Evolutionary conservation across 1,140 invertebrate species (phyloP).

Genomic region (Euschistus heros): DNA sequence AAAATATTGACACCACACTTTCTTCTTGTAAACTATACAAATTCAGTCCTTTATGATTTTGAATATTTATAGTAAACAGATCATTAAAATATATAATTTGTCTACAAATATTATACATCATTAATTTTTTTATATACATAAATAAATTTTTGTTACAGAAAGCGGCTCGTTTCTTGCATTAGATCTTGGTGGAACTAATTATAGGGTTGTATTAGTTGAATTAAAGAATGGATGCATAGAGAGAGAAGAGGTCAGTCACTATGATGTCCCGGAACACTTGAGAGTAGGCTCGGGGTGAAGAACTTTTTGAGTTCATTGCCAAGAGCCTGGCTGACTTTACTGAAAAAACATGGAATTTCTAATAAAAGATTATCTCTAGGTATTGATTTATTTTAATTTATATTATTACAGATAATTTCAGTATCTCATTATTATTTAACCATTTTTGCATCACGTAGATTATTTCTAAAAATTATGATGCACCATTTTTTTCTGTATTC

Average conservation of each 20-base stretch:
- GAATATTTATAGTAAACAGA: too few species aligned
- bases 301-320: slow-evolving; percentile 66
- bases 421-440: too few species aligned
- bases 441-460: too few species aligned
- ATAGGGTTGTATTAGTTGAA: slow-evolving; percentile 55
- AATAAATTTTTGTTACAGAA: slow-evolving; percentile 39
- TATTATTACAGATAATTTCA: too few species aligned
- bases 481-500: too few species aligned
- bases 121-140: too few species aligned
- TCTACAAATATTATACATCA: too few species aligned
- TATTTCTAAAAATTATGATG: too few species aligned
- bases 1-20: background rate
- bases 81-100: too few species aligned
- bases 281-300: slow-evolving; percentile 43
- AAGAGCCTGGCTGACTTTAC: slow-evolving; percentile 61
- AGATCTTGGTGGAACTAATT: slow-evolving; percentile 72
- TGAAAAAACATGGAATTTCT: slow-evolving; percentile 27
- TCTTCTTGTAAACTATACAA: background rate
- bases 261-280: slow-evolving; percentile 40
- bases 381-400: background rate
- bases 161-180: slow-evolving; percentile 59
- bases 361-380: slow-evolving; percentile 11
- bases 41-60: too few species aligned
- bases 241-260: slow-evolving; percentile 40
- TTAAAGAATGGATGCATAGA: slow-evolving; percentile 39